phyloP scores from a whole-genome alignment of 1,140 invertebrate species.

The Lepidurus couesii region DNA sequence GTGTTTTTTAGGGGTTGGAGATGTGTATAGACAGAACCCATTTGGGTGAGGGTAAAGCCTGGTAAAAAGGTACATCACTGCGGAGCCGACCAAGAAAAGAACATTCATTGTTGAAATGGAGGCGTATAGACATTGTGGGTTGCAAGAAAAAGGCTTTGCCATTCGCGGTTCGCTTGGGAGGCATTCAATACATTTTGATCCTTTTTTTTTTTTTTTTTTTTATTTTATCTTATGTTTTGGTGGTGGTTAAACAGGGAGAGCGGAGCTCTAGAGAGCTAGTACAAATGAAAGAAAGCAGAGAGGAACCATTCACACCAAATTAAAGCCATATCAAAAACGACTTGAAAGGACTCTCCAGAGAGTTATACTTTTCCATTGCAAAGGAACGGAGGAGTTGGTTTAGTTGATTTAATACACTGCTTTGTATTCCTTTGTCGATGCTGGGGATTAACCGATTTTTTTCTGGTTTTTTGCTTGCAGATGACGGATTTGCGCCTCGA shows the following conservation, averaged over 20 bases:
- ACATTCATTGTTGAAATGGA: background rate
- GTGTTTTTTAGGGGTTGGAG: background rate
- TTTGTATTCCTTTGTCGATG: slow-evolving; percentile 6
- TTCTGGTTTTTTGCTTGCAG: background rate
- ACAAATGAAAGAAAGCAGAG: background rate
- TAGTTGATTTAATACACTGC: background rate
- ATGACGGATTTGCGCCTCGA: slow-evolving; percentile 31
- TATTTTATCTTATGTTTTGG: too few species aligned
- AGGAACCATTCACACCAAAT: background rate
- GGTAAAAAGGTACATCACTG: background rate
- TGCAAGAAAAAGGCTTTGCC: too few species aligned
- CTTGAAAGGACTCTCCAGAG: background rate
- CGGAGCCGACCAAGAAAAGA: background rate
- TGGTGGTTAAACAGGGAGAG: background rate
- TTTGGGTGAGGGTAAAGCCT: background rate
- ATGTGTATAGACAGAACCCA: slow-evolving; percentile 1
- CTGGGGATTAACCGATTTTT: background rate
- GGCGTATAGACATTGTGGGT: background rate
- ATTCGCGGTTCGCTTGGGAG: background rate
- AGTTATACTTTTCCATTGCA: background rate
- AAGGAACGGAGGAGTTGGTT: background rate
- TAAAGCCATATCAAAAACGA: slow-evolving; percentile 12
- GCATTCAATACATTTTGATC: too few species aligned
- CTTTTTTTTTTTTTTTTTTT: too few species aligned
- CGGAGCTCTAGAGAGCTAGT: background rate